Evolutionary conservation across 2,888 invertebrate species (phyloP).

Genomic region (Barypeithes pellucidus): DNA sequence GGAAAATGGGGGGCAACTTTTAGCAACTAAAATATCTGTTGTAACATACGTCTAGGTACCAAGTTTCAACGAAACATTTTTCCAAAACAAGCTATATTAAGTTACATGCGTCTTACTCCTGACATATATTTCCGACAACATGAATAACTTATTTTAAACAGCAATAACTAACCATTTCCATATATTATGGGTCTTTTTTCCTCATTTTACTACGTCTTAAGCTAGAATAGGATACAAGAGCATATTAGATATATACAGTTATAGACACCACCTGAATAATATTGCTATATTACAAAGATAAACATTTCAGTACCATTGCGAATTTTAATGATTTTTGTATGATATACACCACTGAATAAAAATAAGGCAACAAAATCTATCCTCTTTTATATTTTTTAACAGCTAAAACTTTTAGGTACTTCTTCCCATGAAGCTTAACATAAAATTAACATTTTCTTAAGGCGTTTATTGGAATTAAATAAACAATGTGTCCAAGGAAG

Average conservation of each 20-base stretch:
- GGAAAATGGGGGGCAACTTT: not conserved
- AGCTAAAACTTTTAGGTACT: no score
- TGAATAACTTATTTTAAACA: slow-evolving; percentile 48
- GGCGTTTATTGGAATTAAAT: no score
- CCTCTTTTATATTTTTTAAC: no score
- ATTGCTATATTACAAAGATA: slow-evolving; percentile 51
- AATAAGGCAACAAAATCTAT: no score
- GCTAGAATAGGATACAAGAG: slow-evolving; percentile 46
- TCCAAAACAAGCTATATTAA: slow-evolving; percentile 41
- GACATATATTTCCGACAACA: slow-evolving; percentile 50
- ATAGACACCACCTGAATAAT: slow-evolving; percentile 56
- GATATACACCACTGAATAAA: no score
- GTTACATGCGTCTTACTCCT: slow-evolving; percentile 41
- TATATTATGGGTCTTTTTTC: slow-evolving; percentile 41
- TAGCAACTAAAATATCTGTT: slow-evolving; percentile 27
- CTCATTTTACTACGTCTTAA: slow-evolving; percentile 50
- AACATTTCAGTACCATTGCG: not conserved
- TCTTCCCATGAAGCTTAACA: no score
- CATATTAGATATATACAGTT: slow-evolving; percentile 52
- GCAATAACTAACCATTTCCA: slow-evolving; percentile 43
- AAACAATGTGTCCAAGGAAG: no score
- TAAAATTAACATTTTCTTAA: no score
- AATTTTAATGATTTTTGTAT: not conserved
- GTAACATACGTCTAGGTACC: slow-evolving; percentile 9
- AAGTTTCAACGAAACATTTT: slow-evolving; percentile 8